phyloP scores from a whole-genome alignment of 2,797 vertebrate species.

The Crenuchus spilurus region DNA sequence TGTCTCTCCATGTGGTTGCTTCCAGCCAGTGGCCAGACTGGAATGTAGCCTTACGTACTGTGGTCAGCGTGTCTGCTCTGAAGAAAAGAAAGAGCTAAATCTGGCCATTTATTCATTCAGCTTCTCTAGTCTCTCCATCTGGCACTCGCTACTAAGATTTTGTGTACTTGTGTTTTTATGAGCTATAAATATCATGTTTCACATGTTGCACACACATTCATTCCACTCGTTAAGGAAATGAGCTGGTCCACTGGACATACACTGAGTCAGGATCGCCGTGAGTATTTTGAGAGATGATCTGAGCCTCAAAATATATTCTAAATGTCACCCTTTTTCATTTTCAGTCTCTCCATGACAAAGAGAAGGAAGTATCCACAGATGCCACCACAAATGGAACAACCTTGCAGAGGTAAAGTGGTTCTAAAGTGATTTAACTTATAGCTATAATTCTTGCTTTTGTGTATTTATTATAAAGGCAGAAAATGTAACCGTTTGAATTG shows the following conservation, averaged over 20 bases:
- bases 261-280: constrained; percentile 19
- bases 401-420: constrained; percentile 82
- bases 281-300: background rate
- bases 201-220: constrained; percentile 1
- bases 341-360: constrained; percentile 83
- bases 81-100: constrained; percentile 9
- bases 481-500: background rate
- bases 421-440: background rate
- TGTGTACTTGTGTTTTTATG: background rate
- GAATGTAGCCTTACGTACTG: constrained; percentile 9
- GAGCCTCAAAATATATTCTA: constrained; percentile 12
- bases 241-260: constrained; percentile 5
- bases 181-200: background rate
- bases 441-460: background rate
- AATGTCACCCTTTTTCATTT: constrained; percentile 15
- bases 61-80: constrained; percentile 28
- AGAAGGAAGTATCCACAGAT: constrained; percentile 82
- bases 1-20: constrained; percentile 17
- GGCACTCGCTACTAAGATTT: background rate
- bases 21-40: background rate
- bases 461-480: background rate
- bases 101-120: background rate
- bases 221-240: constrained; percentile 15
- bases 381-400: constrained; percentile 77
- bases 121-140: background rate